Evolutionary conservation across 53 echinoderm and acorn worm genomes (phyloP).

Genomic region (Mesocentrotus franciscanus): DNA sequence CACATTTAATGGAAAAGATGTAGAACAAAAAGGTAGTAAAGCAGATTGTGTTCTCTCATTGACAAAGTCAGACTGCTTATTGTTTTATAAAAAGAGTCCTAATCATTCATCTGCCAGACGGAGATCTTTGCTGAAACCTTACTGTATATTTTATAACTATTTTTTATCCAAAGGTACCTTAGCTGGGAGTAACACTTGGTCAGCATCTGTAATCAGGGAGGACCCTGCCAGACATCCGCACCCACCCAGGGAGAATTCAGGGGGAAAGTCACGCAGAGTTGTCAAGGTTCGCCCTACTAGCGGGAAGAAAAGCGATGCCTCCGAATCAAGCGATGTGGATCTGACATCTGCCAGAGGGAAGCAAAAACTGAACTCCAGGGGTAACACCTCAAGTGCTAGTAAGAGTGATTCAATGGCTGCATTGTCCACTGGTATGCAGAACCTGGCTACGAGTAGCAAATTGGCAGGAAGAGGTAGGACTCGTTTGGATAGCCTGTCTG

Average conservation of each 20-base stretch:
- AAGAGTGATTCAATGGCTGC: constrained; percentile 40
- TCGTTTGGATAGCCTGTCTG: constrained; percentile 82
- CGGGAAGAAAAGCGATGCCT: constrained; percentile 74
- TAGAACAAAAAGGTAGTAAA: too few relatives aligned
- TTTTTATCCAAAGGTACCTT: constrained; percentile 67
- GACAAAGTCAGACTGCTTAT: too few relatives aligned
- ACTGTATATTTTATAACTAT: not conserved
- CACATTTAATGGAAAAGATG: too few relatives aligned
- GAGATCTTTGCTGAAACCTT: not conserved
- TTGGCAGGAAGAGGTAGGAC: constrained; percentile 54
- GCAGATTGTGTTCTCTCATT: too few relatives aligned
- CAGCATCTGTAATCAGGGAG: constrained; percentile 73
- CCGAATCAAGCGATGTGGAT: constrained; percentile 55
- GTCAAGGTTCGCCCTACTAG: constrained; percentile 93
- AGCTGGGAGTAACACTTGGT: constrained; percentile 91
- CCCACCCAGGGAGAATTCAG: constrained; percentile 93
- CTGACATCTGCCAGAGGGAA: constrained; percentile 47
- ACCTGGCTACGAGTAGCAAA: not conserved
- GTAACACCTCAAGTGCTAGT: not conserved
- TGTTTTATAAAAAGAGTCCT: too few relatives aligned
- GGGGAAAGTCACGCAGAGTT: constrained; percentile 86
- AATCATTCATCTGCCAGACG: not conserved
- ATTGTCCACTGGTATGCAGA: constrained; percentile 39
- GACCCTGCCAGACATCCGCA: constrained; percentile 84
- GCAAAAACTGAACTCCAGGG: not conserved